Base-by-base conservation (phyloP, 1,140 invertebrate genomes). In the Drosophila sulfurigaster region DNA sequence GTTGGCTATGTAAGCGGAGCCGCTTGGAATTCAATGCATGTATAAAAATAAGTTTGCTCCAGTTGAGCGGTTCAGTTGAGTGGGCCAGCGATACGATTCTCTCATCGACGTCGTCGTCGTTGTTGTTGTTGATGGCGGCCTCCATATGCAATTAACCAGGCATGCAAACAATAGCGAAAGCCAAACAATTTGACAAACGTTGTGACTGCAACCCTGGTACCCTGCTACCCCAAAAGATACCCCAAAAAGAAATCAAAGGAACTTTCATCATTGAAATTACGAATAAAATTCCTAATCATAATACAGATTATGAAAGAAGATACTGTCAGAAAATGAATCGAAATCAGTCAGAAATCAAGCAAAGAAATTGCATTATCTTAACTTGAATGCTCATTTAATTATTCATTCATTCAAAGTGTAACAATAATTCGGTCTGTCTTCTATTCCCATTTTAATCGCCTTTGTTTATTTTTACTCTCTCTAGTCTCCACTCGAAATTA, bases 11-110 rank as follows among this genome's bases (percentile, higher is more conserved):
- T 88, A 89, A 89, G 89, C 81, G 85, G 83, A 88, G 83, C 83
- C 83, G 85, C 83, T 83, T 88, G 83, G 83, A 88, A 88, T 89
- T 89, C 74, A 88, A 83, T 88, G 83, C 85, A 88, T 88, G 83
- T 87, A 74, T 75, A 83, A 88, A 88, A 88, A 88, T 88, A 88
- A 78, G 71, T 83, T 82, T 88, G 85, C 80, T 87, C 82, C 82
- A 87, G 82, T 87, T 85, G 70, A 78, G 64, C 58, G 78, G 38
- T 38, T 54, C 30, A 65, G 62, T 56, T 51, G 60, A 68, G 64
- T 68, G 41, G 49, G 65, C 65, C 57, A 74, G 38, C 62, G 54
- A 41, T 32, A 30, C 62, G 54, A 49, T 43, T 41, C 45, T 41
- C 8, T 35, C 32, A n/a, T 11, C 28, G 11, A 3, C 15, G 35